Conservation (phyloP, 2,888 invertebrate species). For the Drymonia ruficornis region DNA sequence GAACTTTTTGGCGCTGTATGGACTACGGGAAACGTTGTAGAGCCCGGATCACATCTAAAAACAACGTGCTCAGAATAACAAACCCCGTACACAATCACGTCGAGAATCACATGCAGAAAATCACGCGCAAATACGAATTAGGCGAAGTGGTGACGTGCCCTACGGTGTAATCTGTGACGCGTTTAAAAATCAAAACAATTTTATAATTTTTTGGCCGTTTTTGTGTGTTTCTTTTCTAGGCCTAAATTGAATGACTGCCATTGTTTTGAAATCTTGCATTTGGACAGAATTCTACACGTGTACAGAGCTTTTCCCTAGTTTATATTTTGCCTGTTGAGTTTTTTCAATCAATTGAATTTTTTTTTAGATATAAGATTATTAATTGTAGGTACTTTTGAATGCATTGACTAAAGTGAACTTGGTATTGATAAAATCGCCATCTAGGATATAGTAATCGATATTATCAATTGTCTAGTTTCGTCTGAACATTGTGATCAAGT, state of each 20-base stretch:
- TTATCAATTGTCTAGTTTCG: constrained; percentile 34
- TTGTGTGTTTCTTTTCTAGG: constrained; percentile 16
- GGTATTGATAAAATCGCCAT: constrained; percentile 26
- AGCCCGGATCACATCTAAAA: constrained; percentile 79
- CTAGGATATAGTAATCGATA: constrained; percentile 24
- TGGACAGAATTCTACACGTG: neutral
- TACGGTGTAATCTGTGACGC: constrained; percentile 50
- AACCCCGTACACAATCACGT: constrained; percentile 76
- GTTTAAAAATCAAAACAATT: constrained; percentile 13
- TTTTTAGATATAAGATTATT: constrained; percentile 18
- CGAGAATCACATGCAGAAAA: constrained; percentile 75
- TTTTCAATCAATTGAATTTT: neutral
- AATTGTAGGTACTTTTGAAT: constrained; percentile 14
- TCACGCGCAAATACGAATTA: constrained; percentile 71
- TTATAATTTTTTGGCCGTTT: constrained; percentile 9
- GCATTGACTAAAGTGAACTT: constrained; percentile 29
- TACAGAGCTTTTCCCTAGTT: neutral
- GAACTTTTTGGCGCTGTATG: constrained; percentile 82
- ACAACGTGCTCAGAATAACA: constrained; percentile 74
- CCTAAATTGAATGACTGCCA: constrained; percentile 16
- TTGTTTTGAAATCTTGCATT: constrained; percentile 8
- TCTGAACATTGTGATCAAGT: constrained; percentile 53
- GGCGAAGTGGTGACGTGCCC: constrained; percentile 80
- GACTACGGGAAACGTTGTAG: constrained; percentile 79
- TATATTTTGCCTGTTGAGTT: neutral